Conservation (phyloP, 2,888 invertebrate genomes). For the Nomada hirtipes region DNA sequence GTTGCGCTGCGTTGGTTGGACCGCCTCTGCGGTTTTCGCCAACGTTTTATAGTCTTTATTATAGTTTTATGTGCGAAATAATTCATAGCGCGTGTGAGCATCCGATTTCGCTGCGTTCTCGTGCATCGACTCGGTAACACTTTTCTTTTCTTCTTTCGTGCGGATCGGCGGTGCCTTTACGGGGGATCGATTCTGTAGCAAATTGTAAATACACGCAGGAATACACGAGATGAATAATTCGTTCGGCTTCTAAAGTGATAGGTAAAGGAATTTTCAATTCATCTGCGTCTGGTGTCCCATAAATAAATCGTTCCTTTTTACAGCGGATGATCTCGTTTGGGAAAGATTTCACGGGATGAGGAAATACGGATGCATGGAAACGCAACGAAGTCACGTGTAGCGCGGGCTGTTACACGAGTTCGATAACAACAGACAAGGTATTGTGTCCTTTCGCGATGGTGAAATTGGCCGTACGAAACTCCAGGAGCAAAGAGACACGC, state of each 20-base stretch:
- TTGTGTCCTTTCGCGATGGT: slow-evolving; percentile 62
- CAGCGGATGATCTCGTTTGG: background rate
- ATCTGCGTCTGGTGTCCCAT: background rate
- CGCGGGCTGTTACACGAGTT: slow-evolving; percentile 5
- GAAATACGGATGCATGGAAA: background rate
- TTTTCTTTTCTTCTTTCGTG: too few species aligned
- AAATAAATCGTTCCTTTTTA: background rate
- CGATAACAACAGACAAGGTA: slow-evolving; percentile 52
- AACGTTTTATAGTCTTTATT: background rate
- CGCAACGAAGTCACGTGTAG: slow-evolving; percentile 36
- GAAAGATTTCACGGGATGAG: background rate
- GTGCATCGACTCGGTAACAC: too few species aligned
- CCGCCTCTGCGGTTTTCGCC: background rate
- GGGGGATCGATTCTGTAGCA: too few species aligned
- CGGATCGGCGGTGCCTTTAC: too few species aligned
- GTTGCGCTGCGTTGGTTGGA: background rate
- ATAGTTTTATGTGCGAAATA: too few species aligned
- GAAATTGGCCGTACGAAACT: slow-evolving; percentile 69
- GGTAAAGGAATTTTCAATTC: too few species aligned
- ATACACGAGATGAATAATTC: too few species aligned
- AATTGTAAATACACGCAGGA: too few species aligned
- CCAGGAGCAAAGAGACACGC: slow-evolving; percentile 59
- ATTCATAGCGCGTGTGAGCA: too few species aligned
- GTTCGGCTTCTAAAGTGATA: background rate
- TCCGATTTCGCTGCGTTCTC: too few species aligned